These are phyloP conservation scores for Emydocephalus ijimae DNA, from an alignment of 2,113 vertebrate genomes.

Conservation along the genomic window DNA sequence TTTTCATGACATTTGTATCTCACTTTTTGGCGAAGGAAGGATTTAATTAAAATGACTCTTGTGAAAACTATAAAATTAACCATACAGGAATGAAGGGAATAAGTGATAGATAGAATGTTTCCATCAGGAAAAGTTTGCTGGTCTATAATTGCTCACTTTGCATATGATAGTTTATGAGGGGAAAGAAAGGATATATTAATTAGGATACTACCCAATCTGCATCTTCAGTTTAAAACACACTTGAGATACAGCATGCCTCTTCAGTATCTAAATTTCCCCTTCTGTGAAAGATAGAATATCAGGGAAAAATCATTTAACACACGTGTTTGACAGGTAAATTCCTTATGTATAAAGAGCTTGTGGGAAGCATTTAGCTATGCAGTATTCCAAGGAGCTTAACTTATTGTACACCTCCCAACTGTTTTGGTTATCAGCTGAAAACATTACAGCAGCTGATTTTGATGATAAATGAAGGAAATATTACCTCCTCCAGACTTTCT, in stretches of 20 bases:
- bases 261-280: not conserved
- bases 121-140: not conserved
- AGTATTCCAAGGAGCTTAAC: not conserved
- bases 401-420: not conserved
- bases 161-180: not conserved
- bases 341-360: not conserved
- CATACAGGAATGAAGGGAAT: not conserved
- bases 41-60: not conserved
- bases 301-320: not conserved
- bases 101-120: not conserved
- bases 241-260: not conserved
- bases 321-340: not conserved
- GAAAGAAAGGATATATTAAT: not conserved
- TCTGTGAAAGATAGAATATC: not conserved
- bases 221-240: not conserved
- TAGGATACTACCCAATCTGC: not conserved
- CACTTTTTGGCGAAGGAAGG: not conserved
- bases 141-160: not conserved
- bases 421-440: not conserved
- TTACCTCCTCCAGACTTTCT: not conserved
- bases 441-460: not conserved
- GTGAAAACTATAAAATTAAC: not conserved
- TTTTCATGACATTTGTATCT: not conserved
- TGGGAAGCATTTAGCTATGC: not conserved
- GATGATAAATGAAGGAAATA: not conserved